Base-by-base conservation (phyloP, 2,888 invertebrate species). In the Hypomecis punctinalis region DNA sequence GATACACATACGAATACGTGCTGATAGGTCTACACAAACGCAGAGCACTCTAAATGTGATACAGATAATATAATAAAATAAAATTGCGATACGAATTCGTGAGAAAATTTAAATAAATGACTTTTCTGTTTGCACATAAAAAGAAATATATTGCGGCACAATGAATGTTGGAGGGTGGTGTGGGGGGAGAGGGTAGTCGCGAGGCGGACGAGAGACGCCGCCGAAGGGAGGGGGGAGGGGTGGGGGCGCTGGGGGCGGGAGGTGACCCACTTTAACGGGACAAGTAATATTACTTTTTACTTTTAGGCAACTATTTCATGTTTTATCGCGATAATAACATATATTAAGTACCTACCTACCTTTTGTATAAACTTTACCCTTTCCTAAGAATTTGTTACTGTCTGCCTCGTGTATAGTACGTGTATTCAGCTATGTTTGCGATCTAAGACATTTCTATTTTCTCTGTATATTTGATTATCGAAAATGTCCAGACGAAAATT, bases 231-330 rank as follows among this genome's bases (percentile, higher is more conserved):
- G 65, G 75, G 7, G 36, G 76, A 72, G 72, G 71, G 70, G 74
- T 71, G 68, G 72, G 70, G 71, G 52, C 43, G 55, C 74, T 73
- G 78, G 82, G 81, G 73, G 77, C 75, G 77, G 85, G 89, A 89
- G 92, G 92, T 93, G 92, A 93, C 93, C 93, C 92, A 93, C 92
- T 93, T 93, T 92, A 92, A 89, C 92, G 89, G 92, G 90, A 93
- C 92, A 92, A 92, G 93, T 92, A 92, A 93, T 93, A 93, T 93
- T 93, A 93, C 93, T 93, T 93, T 93, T 91, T 93, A 93, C 92
- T 92, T 92, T 93, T 92, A 91, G 92, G 92, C 92, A 93, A 92
- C 92, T 93, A 93, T 92, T 92, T 91, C 90, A 91, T 86, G 89
- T 92, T 92, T 90, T 91, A 91, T 89, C 87, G 86, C 83, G 85